Evolutionary conservation across 1,140 invertebrate species (phyloP), one percentile per base, ranked within the genome.

Genomic region (Ips nitidus): DNA sequence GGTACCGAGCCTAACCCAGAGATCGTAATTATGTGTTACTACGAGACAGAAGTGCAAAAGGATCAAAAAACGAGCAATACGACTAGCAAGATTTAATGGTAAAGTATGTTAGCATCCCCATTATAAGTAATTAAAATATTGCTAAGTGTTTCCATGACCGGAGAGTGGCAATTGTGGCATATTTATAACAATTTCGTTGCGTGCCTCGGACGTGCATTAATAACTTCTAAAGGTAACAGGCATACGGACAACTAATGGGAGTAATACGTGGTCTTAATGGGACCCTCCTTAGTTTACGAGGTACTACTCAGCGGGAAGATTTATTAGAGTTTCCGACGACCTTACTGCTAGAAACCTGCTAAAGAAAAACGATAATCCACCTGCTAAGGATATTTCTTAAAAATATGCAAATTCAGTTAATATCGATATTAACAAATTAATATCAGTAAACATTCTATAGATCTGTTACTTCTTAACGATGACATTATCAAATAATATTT

Each of bases 161-260:
- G 52, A 65, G 43, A 58, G 64, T 58, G 64, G 64, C 53, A 66
- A 66, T 66, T 66, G 64, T 66, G 64, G 64, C 53, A 58, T 66
- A 66, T 66, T 66, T 66, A 66, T 58, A 66, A 66, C 64, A 66
- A 66, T 66, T 66, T 66, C 52, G 53, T 65, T 65, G 63, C 63
- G 63, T 65, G 63, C 41, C 39, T 45, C 22, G 43, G 53, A 52
- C 40, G 37, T 56, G 52, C 39, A 65, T 65, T 65, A 65, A 65
- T 56, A 65, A 65, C 52, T 56, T 65, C 56, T 43, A 56, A 56
- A 65, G 52, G 63, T 36, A 52, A 63, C 45, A 63, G 45, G 60
- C 41, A 22, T 40, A 42, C 41, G 52, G 37, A 61, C 7, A 61
- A 65, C 63, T 65, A 65, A 65, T 65, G 63, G 63, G 63, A 7